phyloP scores from a whole-genome alignment of 2,888 invertebrate species.

The Cosmia pyralina region DNA sequence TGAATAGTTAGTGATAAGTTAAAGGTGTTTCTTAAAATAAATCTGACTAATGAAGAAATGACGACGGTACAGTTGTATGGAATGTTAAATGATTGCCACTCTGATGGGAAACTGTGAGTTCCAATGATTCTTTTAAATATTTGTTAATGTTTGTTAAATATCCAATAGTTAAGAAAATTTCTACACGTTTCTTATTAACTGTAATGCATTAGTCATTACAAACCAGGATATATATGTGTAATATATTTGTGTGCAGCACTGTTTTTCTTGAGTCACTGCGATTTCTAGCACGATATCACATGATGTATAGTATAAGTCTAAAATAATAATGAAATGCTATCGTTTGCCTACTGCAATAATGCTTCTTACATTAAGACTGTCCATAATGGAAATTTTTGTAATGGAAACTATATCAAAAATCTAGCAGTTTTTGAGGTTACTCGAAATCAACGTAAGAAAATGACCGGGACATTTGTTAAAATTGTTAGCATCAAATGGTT shows the following conservation, averaged over 20 bases:
- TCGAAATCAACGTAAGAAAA: neutral
- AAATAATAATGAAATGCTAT: constrained; percentile 24
- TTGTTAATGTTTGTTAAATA: neutral
- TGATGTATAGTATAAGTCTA: constrained; percentile 7
- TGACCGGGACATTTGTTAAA: neutral
- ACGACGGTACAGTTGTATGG: constrained; percentile 75
- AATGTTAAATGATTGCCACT: constrained; percentile 79
- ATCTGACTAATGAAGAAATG: constrained; percentile 84
- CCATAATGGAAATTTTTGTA: neutral
- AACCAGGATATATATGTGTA: constrained; percentile 27
- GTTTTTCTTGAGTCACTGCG: constrained; percentile 44
- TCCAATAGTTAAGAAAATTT: constrained; percentile 2
- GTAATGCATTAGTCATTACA: constrained; percentile 40
- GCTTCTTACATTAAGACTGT: neutral
- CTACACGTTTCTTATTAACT: constrained; percentile 10
- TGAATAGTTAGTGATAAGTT: constrained; percentile 64
- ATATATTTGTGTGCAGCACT: constrained; percentile 3
- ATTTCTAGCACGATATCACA: constrained; percentile 26
- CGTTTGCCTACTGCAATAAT: neutral
- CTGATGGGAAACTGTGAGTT: constrained; percentile 89
- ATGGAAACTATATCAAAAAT: neutral
- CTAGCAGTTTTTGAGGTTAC: neutral
- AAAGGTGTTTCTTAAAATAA: constrained; percentile 71
- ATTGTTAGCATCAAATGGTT: neutral
- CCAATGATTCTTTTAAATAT: neutral